Evolutionary conservation across 2,797 vertebrate species (phyloP), one percentile per base, ranked within the genome.

Genomic region (Hipposideros larvatus): DNA sequence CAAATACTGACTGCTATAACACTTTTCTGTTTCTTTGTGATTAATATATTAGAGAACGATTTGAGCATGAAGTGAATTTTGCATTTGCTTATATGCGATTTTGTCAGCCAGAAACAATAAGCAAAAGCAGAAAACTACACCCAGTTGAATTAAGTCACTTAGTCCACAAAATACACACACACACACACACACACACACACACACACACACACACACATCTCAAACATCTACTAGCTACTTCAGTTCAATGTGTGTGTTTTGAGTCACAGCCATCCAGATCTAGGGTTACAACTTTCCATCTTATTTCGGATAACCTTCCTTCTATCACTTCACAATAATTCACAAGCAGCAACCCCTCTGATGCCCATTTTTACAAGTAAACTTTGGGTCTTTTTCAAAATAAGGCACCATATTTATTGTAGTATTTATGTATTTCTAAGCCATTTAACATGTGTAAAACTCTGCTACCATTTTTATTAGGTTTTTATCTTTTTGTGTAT

Each of bases 291-390:
- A 41, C 74, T 90, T 93, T 92, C 18, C 15, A 11, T 82, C 51
- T 90, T 77, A 59, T 92, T 87, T 92, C 53, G 89, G 65, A 65
- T 77, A 79, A 70, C 26, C 22, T 16, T 93, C 51, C 70, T 88
- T 51, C 37, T 16, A 85, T 46, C n/a, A 61, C 34, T 87, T 92
- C 83, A 66, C 48, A 94, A 26, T 79, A 90, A 85, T 24, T 93
- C 66, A 75, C 28, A 94, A 80, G 28, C 22, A 93, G 28, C 28
- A 92, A 65, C 22, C n/a, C 57, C 94, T 93, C 41, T 71, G 13
- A 91, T 75, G 86, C 41, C 41, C 13, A 90, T 48, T 87, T 96
- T 55, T 8, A 73, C n/a, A 88, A 66, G 85, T 79, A 94, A 94
- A 68, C 53, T 68, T 94, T 14, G 51, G 53, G 16, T 65, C 31